Evolutionary conservation across 2,888 invertebrate genomes (phyloP).

Genomic region (Macrosiphum euphorbiae): DNA sequence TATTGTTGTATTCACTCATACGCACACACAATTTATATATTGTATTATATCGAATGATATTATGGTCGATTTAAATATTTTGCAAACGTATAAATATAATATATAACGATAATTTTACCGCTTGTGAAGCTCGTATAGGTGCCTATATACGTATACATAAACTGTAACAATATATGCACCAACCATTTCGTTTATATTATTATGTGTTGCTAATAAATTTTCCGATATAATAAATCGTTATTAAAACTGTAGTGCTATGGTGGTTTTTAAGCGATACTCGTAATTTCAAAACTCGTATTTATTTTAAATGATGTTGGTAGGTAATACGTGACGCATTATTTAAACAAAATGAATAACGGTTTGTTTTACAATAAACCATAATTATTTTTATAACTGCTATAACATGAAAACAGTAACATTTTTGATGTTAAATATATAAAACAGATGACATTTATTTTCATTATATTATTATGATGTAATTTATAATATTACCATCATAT

Average conservation of each 20-base stretch:
- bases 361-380: constrained; percentile 3
- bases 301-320: constrained; percentile 30
- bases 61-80: constrained; percentile 31
- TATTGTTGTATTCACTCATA: neutral
- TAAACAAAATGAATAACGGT: constrained; percentile 19
- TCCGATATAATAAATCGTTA: constrained; percentile 43
- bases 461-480: neutral
- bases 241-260: neutral
- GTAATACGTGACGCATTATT: neutral
- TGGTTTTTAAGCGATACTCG: constrained; percentile 15
- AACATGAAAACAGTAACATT: neutral
- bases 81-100: neutral
- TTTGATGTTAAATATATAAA: neutral
- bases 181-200: constrained; percentile 33
- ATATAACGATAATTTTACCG: constrained; percentile 29
- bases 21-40: neutral
- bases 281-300: constrained; percentile 41
- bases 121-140: neutral
- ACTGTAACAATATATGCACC: neutral
- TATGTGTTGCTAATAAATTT: constrained; percentile 41
- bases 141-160: neutral
- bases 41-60: neutral
- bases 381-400: neutral
- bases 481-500: neutral
- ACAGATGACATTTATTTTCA: neutral